Base-by-base conservation (phyloP, 2,888 invertebrate genomes). In the Malacosoma neustria region DNA sequence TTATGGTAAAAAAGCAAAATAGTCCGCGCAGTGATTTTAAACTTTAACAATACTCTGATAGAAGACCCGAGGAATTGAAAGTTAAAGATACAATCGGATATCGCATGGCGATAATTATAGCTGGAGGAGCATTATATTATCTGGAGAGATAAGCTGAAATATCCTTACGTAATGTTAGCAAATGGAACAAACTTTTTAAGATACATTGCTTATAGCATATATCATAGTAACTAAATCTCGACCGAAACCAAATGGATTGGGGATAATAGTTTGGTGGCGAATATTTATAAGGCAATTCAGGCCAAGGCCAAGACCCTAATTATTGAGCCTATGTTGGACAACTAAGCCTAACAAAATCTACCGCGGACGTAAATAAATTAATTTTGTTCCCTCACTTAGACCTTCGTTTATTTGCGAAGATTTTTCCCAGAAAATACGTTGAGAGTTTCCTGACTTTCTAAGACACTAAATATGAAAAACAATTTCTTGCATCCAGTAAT, bases 301-400 rank as follows among this genome's bases (percentile, higher is more conserved):
- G 22, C 9, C 22, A 22, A 22, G 22, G 22, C 2, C 22, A 3
- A 22, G 22, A 34, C 13, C 34, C 30, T 29, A 22, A 22, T 22
- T 22, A 22, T 22, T 9, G 22, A n/a, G 22, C 22, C n/a, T 7
- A 34, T 40, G 36, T 38, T 45, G 38, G 31, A 37, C 41, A 31
- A 37, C 35, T 39, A 45, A 69, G 9, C 22, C 22, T 9, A 22
- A 22, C 9, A 22, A 22, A 22, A 22, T 22, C 22, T 9, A 22
- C 6, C 9, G 22, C 5, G 7, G 22, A 22, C 6, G 9, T 7
- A 22, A 22, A 22, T 22, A 9, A 22, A 22, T 22, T 22, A 9
- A 9, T 9, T 9, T 22, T 22, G 22, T 7, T 7, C 22, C 9
- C 22, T 22, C 22, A 22, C 6, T 22, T 22, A 22, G 22, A 22